Evolutionary conservation across 2,888 invertebrate genomes (phyloP), one percentile per base, ranked within the genome.

Genomic region (Diaperis boleti): DNA sequence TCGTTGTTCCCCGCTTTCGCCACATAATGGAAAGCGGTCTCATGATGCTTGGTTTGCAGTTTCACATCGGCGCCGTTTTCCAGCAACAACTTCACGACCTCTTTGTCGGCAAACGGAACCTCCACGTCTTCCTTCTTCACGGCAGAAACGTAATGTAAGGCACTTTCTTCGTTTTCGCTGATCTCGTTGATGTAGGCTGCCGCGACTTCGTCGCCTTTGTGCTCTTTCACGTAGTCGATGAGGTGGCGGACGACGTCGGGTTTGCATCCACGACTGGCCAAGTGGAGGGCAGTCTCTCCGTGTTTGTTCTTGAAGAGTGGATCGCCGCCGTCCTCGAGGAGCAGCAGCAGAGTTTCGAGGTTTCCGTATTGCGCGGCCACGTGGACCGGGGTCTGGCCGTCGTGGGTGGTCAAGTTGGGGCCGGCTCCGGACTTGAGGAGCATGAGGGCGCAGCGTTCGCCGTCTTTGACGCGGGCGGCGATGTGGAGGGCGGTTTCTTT

Each of bases 401-500:
- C 96, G 79, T 96, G 95, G 62, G 96, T 97, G 1, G 92, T 90
- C 65, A 97, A 88, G 83, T 99, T 98, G 0, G 98, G 95, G 62
- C 96, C 94, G 5, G 98, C 98, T 0, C 99, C 99, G 1, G 97
- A 97, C 82, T 99, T 99, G 29, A 99, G 84, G 66, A 99, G 84
- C 97, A 99, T 98, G 71, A 98, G 87, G 2, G 97, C 98, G 82
- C 98, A 98, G 74, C 92, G 88, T 77, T 95, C 93, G 2, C 94
- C 95, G 73, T 94, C 96, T 73, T 90, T 90, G 61, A 96, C 94
- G 68, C 96, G 86, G 0, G 97, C 95, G n/a, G 97, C 97, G 65
- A 99, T 96, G 78, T 99, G 99, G 26, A 99, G 84, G 0, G 99
- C 96, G 0, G 99, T 98, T 82, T 99, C 98, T 39, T 92, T 88